Evolutionary conservation across 1,140 invertebrate species (phyloP).

Genomic region (Danaus melanippus): DNA sequence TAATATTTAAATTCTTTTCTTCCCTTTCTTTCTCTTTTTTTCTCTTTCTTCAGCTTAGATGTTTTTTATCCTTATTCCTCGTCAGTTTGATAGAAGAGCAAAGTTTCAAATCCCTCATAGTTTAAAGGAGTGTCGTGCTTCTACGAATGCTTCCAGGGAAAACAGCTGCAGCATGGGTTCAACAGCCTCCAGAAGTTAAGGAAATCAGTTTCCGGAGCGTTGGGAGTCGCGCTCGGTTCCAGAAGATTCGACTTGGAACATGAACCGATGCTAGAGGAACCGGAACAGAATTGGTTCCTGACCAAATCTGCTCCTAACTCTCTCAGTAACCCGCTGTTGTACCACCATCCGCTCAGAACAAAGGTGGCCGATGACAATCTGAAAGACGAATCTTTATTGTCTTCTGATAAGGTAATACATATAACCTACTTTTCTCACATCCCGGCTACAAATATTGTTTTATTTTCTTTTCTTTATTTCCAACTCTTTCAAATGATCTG

Average conservation of each 20-base stretch:
- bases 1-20: neutral
- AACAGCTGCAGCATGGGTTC: constrained; percentile 72
- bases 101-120: constrained; percentile 41
- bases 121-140: constrained; percentile 71
- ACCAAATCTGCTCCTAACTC: constrained; percentile 85
- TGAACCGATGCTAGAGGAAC: constrained; percentile 59
- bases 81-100: constrained; percentile 31
- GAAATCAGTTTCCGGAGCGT: constrained; percentile 78
- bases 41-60: too few relatives aligned
- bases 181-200: constrained; percentile 79
- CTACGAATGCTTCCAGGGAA: constrained; percentile 69
- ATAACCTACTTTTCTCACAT: neutral
- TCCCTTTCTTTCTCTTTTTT: constrained; percentile 1
- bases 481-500: too few relatives aligned
- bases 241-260: constrained; percentile 62
- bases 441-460: too few relatives aligned
- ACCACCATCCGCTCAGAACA: constrained; percentile 42
- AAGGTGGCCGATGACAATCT: constrained; percentile 48
- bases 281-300: constrained; percentile 82
- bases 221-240: constrained; percentile 69
- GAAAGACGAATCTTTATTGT: constrained; percentile 40
- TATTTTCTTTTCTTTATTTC: too few relatives aligned
- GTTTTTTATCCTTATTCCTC: constrained; percentile 57
- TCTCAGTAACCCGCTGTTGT: constrained; percentile 75
- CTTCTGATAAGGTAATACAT: constrained; percentile 52